Percentiles rank a stretch among this genome's conserved stretches.
phyloP scores from a whole-genome alignment of 2,113 vertebrate species.

The Macheiramphus alcinus region DNA sequence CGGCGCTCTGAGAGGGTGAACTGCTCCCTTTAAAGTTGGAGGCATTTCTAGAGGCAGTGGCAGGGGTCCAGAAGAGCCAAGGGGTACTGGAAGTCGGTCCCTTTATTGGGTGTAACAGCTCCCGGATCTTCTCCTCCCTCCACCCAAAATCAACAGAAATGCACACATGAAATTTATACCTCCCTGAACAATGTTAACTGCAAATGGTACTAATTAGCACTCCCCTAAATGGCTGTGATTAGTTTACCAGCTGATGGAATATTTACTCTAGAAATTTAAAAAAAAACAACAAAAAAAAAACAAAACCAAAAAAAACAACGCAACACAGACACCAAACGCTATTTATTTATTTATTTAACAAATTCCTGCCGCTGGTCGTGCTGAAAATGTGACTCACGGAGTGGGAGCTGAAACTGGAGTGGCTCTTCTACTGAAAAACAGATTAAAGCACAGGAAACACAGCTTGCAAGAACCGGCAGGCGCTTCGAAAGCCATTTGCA shows the following conservation, averaged over 20 bases:
- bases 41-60: neutral
- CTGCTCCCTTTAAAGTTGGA: neutral
- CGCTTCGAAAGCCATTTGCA: neutral
- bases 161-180: neutral
- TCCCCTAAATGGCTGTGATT: neutral
- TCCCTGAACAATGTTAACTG: neutral
- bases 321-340: neutral
- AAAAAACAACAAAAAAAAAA: too few relatives aligned
- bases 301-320: rapidly evolving
- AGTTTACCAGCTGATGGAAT: neutral
- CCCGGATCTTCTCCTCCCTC: neutral
- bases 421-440: neutral
- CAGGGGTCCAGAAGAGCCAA: neutral
- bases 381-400: neutral
- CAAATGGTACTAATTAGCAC: neutral
- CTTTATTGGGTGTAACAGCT: neutral
- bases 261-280: neutral
- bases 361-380: neutral
- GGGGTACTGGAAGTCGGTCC: rapidly evolving
- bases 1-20: rapidly evolving
- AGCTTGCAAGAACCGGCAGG: neutral
- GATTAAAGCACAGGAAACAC: neutral
- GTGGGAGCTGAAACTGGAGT: neutral
- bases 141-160: neutral
- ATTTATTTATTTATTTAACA: neutral